Base-by-base conservation (phyloP, 2,888 invertebrate genomes). In the Drosophila neotestacea region DNA sequence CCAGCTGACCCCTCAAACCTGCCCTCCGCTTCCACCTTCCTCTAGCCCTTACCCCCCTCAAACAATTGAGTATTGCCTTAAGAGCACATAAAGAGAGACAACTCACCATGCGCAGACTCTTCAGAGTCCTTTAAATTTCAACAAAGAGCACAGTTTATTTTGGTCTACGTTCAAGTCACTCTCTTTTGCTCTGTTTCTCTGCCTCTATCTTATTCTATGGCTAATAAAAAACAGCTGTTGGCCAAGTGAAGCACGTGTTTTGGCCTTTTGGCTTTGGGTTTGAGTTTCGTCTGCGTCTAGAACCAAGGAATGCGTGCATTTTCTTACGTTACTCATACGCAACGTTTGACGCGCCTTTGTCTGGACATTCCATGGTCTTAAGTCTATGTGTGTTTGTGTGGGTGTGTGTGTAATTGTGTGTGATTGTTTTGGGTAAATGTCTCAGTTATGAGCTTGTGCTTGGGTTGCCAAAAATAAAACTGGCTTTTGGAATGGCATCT, bases 241-340 rank as follows among this genome's bases (percentile, higher is more conserved):
- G 47, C 60, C 55, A 61, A 28, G 48, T 55, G 3, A 46, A 70
- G 59, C 76, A 76, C 76, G 76, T 77, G 76, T 63, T 74, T 30
- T 55, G 51, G 39, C 11, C 41, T 22, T 16, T 32, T 34, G 11
- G 9, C 38, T 42, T 10, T 16, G 47, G 28, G 9, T 6, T 32
- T 1, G 38, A 16, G 27, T 9, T 56, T 42, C 41, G 72, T 77
- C 77, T 77, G 73, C 69, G 68, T 60, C 61, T 36, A 30, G 9
- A 10, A 28, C 58, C 54, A 44, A 6, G 75, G 66, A 75, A 74
- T 74, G 73, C 67, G 72, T 32, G 46, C 50, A 64, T 51, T 59
- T 51, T 46, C 54, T 63, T 59, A 51, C 74, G 65, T 84, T 86
- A 74, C 85, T 77, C 86, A 86, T 86, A 86, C 83, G 86, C 81